Conservation (phyloP, 2,113 vertebrate species). For the Salminus brasiliensis region DNA sequence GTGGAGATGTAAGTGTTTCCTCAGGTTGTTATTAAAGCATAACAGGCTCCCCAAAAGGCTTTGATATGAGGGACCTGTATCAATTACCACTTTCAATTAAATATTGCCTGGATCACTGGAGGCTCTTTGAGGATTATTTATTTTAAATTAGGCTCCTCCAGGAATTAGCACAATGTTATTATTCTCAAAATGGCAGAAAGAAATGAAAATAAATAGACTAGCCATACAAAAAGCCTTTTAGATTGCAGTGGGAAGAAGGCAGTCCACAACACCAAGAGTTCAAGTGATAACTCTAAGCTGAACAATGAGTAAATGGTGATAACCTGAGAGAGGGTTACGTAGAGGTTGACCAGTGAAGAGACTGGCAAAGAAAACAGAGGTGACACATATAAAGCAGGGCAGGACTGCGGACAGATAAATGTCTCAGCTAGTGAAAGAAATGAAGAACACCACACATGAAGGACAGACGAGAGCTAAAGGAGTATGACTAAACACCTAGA, state of each 20-base stretch:
- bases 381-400: background rate
- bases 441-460: background rate
- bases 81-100: slow-evolving; percentile 55
- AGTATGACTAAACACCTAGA: background rate
- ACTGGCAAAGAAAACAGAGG: background rate
- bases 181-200: slow-evolving; percentile 11
- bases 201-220: background rate
- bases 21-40: slow-evolving; percentile 19
- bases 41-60: slow-evolving; percentile 24
- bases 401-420: background rate
- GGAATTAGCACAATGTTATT: slow-evolving; percentile 24
- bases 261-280: background rate
- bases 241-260: background rate
- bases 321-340: background rate
- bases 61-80: slow-evolving; percentile 25
- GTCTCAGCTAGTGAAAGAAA: background rate
- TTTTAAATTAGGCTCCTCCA: slow-evolving; percentile 27
- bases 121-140: slow-evolving; percentile 19
- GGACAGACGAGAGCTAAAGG: background rate
- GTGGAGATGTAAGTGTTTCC: background rate
- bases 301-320: background rate
- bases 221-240: background rate
- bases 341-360: background rate
- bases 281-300: background rate
- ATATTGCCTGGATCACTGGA: slow-evolving; percentile 27